A percentile compares a stretch with the other conserved stretches of the same genome.
These are phyloP conservation scores for Galeopterus variegatus DNA, from an alignment of 2,113 vertebrate genomes.

Conservation along the genomic window DNA sequence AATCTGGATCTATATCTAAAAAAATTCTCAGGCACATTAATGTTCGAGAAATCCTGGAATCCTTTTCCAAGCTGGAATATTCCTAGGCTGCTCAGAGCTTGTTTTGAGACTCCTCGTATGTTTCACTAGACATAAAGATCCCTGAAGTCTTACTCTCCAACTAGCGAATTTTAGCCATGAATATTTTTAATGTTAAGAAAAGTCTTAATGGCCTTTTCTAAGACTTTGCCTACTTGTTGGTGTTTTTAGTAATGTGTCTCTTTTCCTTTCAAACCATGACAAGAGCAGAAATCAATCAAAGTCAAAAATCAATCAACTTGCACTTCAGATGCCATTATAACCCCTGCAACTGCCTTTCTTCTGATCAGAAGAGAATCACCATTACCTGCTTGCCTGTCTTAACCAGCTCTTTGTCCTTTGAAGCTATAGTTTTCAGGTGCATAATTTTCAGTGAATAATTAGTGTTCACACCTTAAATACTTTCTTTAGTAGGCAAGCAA, in stretches of 20 bases:
- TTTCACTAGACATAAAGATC: not conserved
- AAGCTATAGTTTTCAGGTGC: not conserved
- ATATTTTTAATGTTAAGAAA: constrained; percentile 35
- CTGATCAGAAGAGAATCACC: not conserved
- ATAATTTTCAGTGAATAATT: constrained; percentile 29
- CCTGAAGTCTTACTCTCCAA: not conserved
- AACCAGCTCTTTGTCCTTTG: not conserved
- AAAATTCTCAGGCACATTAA: not conserved
- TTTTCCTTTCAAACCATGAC: not conserved
- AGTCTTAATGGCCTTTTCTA: not conserved
- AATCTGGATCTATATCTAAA: not conserved
- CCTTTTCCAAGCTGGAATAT: not conserved
- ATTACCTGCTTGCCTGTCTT: not conserved
- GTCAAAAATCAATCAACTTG: not conserved
- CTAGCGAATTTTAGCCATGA: not conserved
- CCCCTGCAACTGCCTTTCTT: not conserved
- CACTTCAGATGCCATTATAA: not conserved
- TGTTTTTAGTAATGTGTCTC: not conserved
- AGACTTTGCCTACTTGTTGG: not conserved
- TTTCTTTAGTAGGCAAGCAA: not conserved
- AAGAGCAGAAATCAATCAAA: constrained; percentile 49
- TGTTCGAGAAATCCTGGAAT: not conserved
- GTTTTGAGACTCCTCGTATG: not conserved
- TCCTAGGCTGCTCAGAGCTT: not conserved
- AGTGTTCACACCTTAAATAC: not conserved